Conservation (phyloP, 2,888 invertebrate genomes). For the Lacanobia oleracea region DNA sequence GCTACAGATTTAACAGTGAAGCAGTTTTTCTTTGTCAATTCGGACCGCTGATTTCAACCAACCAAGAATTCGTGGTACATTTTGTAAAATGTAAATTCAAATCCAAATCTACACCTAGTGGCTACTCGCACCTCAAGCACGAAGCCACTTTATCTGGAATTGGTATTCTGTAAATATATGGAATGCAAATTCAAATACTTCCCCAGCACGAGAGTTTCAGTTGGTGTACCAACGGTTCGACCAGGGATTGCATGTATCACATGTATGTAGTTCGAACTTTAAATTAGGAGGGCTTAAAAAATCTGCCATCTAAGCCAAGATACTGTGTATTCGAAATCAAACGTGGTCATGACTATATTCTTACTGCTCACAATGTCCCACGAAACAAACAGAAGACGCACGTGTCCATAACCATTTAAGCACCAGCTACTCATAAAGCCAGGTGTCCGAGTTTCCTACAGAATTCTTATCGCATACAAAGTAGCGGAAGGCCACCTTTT, state of each 20-base stretch:
- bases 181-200: not conserved
- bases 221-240: not conserved
- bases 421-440: constrained; percentile 43
- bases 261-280: no score
- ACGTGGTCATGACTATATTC: not conserved
- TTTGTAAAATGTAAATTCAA: constrained; percentile 1
- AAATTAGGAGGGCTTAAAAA: not conserved
- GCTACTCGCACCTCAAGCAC: not conserved
- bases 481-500: constrained; percentile 67
- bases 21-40: not conserved
- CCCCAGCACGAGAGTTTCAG: not conserved
- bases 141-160: constrained; percentile 4
- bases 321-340: not conserved
- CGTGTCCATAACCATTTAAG: constrained; percentile 22
- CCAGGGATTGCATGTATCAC: not conserved
- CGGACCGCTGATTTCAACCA: not conserved
- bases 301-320: not conserved
- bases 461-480: constrained; percentile 63
- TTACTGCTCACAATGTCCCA: not conserved
- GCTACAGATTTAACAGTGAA: not conserved
- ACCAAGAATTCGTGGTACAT: not conserved
- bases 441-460: constrained; percentile 64
- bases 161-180: not conserved
- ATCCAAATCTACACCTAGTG: not conserved
- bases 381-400: constrained; percentile 26